Base-by-base conservation (phyloP, 1,140 invertebrate genomes). In the Nephotettix cincticeps region DNA sequence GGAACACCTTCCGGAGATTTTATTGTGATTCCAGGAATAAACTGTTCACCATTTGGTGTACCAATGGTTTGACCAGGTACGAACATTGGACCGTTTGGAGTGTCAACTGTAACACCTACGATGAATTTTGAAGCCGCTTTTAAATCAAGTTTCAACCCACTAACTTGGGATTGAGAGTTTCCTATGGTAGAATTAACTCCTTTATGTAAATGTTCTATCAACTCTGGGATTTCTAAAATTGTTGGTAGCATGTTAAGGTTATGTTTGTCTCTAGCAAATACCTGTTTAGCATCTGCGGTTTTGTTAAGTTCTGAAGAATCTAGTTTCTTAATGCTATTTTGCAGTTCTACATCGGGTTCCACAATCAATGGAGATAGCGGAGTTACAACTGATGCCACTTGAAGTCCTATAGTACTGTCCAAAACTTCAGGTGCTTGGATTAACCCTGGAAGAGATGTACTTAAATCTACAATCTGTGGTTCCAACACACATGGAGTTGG, bases 21-120 rank as follows among this genome's bases (percentile, higher is more conserved):
- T n/a, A 92, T 80, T 9, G 90, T 89, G 79, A 91, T 89, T 25
- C 91, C 90, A 1, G 90, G 89, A 6, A 92, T 84, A 78, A 92
- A 93, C 29, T 89, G 78, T 61, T 86, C 82, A 2, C 90, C 90
- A 67, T 70, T 83, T 61, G 89, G 86, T 0, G 89, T 91, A 40
- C 87, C 84, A n/a, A 91, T 79, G 64, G 88, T 87, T 83, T 90
- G 89, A 67, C 90, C 90, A 25, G 86, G 83, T 30, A 91, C 77
- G 77, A 91, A 90, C 2, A 75, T 72, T 71, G 77, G 71, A 11
- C 80, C 81, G 0, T 73, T 75, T 0, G 77, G 70, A 3, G 80
- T 81, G 70, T 80, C 78, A 9, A 86, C 68, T 64, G 79, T 78
- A 47, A 85, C 83, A 0, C 85, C 86, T 1, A 84, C 84, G 32